phyloP scores from a whole-genome alignment of 2,888 invertebrate species.

The Muscina levida region DNA sequence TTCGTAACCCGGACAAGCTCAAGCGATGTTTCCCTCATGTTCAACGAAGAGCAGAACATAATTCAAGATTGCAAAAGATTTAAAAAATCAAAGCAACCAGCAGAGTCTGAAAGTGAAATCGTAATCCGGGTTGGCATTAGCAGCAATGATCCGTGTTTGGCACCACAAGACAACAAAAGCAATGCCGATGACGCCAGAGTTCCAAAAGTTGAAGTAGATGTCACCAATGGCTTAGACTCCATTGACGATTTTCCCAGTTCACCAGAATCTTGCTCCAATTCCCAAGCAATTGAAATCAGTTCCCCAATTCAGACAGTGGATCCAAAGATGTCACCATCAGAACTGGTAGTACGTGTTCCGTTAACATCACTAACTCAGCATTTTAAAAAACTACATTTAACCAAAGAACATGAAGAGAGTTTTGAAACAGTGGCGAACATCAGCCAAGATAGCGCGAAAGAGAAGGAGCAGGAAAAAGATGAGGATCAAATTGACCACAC shows the following conservation, averaged over 20 bases:
- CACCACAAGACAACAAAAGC: conserved; percentile 30
- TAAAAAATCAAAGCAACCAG: neutral
- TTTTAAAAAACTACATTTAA: conserved; percentile 63
- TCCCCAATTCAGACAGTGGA: too few relatives aligned
- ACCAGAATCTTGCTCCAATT: too few relatives aligned
- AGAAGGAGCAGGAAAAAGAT: neutral
- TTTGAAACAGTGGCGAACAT: neutral
- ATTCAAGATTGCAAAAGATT: conserved; percentile 20
- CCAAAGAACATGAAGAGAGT: conserved; percentile 32
- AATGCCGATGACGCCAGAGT: conserved; percentile 14
- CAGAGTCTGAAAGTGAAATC: conserved; percentile 24
- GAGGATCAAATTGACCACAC: too few relatives aligned
- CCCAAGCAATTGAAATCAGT: too few relatives aligned
- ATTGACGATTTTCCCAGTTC: too few relatives aligned
- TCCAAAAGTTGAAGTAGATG: conserved; percentile 3
- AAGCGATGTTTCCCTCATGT: too few relatives aligned
- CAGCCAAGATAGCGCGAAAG: neutral
- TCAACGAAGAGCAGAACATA: neutral
- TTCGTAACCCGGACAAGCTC: too few relatives aligned
- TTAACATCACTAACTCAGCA: conserved; percentile 61
- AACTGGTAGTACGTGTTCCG: conserved; percentile 61
- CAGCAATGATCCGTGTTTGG: conserved; percentile 17
- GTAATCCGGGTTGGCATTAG: too few relatives aligned
- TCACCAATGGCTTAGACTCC: too few relatives aligned
- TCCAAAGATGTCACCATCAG: too few relatives aligned